Base-by-base conservation (phyloP, 2,113 vertebrate genomes). In the Oryzias melastigma region DNA sequence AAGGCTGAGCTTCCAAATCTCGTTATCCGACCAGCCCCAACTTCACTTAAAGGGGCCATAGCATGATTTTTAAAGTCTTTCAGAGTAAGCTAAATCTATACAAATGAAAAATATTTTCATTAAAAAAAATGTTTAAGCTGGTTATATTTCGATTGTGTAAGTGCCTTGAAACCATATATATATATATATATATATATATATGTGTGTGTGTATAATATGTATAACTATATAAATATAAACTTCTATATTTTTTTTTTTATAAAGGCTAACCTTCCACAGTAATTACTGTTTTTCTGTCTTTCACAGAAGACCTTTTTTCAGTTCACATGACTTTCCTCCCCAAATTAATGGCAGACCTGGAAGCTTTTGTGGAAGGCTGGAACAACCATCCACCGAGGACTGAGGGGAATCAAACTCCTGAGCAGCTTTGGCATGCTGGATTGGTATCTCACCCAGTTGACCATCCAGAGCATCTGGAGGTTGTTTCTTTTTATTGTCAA, bases 321-420 rank as follows among this genome's bases (percentile, higher is more conserved):
- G 51, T 53, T 5, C 52, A 53, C 52, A 16, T 40, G n/a, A 20
- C 18, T 7, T 55, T 42, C 18, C 53, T 55, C 7, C 4, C 14
- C 5, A 55, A 20, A 41, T 14, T 55, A 17, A n/a, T 20, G 12
- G 14, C 14, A 3, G 52, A 53, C 18, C 53, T 55, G 5, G 53
- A 19, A 15, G 18, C 35, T 5, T 53, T 53, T 53, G 52, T 53
- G n/a, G 27, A 53, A 53, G 52, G 52, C 40, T 53, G 52, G 52
- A 53, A 53, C 22, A 14, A 25, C 4, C 49, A 16, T 22, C 49
- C 49, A 15, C 20, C 25, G 13, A 14, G 22, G 25, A 53, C 52
- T 12, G 52, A 53, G 19, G n/a, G 52, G 6, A 35, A 40, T n/a
- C 14, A 4, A 40, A 40, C 52, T 4, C 52, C 53, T 55, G 53